Percentiles rank a stretch among this genome's conserved stretches.
Evolutionary conservation across 2,888 invertebrate genomes (phyloP).

Genomic region (Cantharis lateralis): DNA sequence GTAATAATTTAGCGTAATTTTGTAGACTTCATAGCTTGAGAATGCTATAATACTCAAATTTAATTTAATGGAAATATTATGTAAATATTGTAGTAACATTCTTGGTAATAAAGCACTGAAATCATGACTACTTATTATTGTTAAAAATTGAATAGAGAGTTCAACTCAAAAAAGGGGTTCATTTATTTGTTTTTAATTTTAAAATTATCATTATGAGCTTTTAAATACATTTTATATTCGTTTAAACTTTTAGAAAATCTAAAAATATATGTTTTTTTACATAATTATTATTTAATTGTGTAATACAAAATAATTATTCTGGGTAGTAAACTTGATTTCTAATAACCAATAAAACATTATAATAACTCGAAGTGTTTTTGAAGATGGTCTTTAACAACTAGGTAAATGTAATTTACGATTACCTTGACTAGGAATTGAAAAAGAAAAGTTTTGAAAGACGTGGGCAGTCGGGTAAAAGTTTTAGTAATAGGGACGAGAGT

Average conservation of each 20-base stretch:
- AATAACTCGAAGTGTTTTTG: too few relatives aligned
- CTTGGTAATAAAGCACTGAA: slow-evolving; percentile 2
- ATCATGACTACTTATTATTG: not conserved
- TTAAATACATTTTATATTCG: too few relatives aligned
- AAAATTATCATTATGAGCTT: not conserved
- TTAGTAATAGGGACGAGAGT: not conserved
- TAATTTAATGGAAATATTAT: slow-evolving; percentile 25
- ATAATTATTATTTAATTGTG: too few relatives aligned
- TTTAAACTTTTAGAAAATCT: not conserved
- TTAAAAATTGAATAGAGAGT: not conserved
- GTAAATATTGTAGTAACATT: slow-evolving; percentile 25
- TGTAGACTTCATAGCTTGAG: slow-evolving; percentile 33
- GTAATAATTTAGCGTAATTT: slow-evolving; percentile 38
- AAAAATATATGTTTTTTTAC: not conserved
- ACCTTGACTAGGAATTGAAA: not conserved
- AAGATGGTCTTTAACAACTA: too few relatives aligned
- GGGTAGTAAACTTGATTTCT: too few relatives aligned
- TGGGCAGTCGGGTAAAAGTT: not conserved
- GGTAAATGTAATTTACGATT: not conserved
- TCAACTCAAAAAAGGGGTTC: not conserved
- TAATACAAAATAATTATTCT: too few relatives aligned
- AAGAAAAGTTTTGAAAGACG: not conserved
- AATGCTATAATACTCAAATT: slow-evolving; percentile 34
- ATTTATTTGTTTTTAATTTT: not conserved
- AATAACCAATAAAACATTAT: too few relatives aligned